Evolutionary conservation across 2,113 vertebrate species (phyloP).

Genomic region (Nothobranchius kuhntae): DNA sequence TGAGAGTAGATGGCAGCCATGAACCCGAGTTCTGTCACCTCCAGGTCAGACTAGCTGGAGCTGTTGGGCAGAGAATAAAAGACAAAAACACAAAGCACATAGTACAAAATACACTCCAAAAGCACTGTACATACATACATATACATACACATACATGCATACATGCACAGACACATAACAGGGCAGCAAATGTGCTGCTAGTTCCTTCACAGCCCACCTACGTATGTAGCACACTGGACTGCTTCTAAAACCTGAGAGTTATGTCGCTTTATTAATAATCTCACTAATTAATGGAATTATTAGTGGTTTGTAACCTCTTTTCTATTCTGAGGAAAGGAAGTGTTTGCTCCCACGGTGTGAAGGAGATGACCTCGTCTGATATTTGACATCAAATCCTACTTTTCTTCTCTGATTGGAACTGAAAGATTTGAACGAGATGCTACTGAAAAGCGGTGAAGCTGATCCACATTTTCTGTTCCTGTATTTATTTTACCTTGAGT

Average conservation of each 20-base stretch:
- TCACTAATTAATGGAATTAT: conserved; percentile 79
- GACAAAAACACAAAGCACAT: conserved; percentile 35
- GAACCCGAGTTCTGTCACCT: conserved; percentile 54
- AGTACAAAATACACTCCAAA: conserved; percentile 10
- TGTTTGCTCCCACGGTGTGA: background rate
- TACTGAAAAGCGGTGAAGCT: background rate
- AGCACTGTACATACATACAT: conserved; percentile 22
- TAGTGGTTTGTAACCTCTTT: conserved; percentile 81
- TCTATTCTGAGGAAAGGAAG: conserved; percentile 72
- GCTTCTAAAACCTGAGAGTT: conserved; percentile 59
- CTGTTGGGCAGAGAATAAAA: conserved; percentile 36
- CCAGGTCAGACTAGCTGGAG: conserved; percentile 26
- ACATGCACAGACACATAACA: background rate
- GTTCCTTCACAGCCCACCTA: background rate
- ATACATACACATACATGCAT: too few relatives aligned
- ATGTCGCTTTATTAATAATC: conserved; percentile 61
- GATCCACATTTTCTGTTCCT: too few relatives aligned
- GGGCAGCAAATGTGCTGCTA: conserved; percentile 7
- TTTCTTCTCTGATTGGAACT: conserved; percentile 22
- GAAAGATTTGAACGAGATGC: background rate
- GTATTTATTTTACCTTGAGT: too few relatives aligned
- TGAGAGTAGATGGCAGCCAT: conserved; percentile 29
- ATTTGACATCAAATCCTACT: conserved; percentile 31
- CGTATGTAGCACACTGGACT: conserved; percentile 75
- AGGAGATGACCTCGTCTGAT: conserved; percentile 34